A percentile compares a stretch with the other conserved stretches of the same genome.
Conservation (phyloP, 2,113 vertebrate species). For the Semnopithecus entellus region DNA sequence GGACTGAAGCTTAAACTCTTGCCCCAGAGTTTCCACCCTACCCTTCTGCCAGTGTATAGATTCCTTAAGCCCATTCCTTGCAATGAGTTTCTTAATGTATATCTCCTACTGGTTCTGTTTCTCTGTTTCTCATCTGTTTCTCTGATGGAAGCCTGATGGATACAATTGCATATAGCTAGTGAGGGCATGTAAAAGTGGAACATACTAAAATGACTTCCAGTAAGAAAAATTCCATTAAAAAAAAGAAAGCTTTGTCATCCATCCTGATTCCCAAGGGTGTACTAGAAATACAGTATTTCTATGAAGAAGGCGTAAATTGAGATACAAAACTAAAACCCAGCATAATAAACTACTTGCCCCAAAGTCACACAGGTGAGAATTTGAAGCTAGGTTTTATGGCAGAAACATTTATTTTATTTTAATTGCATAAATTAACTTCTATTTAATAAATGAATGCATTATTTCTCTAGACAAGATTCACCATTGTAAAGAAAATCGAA, state of each 20-base stretch:
- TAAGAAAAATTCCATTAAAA: neutral
- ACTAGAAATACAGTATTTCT: neutral
- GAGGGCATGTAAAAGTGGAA: neutral
- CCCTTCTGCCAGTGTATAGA: neutral
- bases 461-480: neutral
- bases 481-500: neutral
- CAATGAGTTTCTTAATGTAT: neutral
- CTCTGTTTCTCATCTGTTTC: neutral
- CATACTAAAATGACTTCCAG: neutral
- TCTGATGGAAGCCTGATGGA: neutral
- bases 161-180: neutral
- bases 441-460: neutral
- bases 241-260: neutral
- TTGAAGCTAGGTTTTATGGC: neutral
- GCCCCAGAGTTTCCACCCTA: neutral
- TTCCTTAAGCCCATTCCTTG: neutral
- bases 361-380: neutral
- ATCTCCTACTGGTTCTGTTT: neutral
- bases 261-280: neutral
- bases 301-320: neutral
- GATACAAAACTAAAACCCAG: neutral
- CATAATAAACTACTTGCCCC: neutral
- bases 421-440: neutral
- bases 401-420: neutral
- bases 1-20: neutral